A percentile compares a stretch with the other conserved stretches of the same genome.
Conservation (phyloP, 2,797 vertebrate genomes). For the Mycteria americana region DNA sequence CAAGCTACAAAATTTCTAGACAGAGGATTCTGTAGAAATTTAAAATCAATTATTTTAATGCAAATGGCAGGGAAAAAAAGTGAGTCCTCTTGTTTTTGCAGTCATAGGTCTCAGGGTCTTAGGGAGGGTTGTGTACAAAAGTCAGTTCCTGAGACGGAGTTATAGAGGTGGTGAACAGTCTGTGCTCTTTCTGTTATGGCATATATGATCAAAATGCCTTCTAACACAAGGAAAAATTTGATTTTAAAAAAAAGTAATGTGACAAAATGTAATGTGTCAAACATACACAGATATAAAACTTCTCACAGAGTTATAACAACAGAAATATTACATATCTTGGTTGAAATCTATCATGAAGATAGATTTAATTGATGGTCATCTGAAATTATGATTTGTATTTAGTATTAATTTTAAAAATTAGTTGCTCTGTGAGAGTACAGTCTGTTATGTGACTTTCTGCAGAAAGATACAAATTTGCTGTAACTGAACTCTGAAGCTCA, state of each 20-base stretch:
- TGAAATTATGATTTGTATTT: not conserved
- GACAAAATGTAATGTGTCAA: not conserved
- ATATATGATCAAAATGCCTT: not conserved
- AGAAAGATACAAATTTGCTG: not conserved
- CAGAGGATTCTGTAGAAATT: not conserved
- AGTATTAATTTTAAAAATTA: not conserved
- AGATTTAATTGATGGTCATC: not conserved
- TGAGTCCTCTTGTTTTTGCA: not conserved
- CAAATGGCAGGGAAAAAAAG: rapidly evolving
- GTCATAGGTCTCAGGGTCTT: not conserved
- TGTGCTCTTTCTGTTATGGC: not conserved
- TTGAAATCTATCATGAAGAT: not conserved
- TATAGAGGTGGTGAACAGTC: not conserved
- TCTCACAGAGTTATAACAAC: not conserved
- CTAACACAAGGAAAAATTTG: not conserved
- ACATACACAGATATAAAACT: not conserved
- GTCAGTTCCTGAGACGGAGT: not conserved
- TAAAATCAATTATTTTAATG: not conserved
- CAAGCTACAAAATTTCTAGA: not conserved
- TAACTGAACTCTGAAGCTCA: not conserved
- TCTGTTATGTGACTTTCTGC: not conserved
- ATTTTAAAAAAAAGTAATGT: not conserved
- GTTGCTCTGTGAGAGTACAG: not conserved
- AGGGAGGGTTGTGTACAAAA: not conserved
- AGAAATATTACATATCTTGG: not conserved